Conservation (phyloP, 2,888 invertebrate species). For the Drosophila prostipennis region DNA sequence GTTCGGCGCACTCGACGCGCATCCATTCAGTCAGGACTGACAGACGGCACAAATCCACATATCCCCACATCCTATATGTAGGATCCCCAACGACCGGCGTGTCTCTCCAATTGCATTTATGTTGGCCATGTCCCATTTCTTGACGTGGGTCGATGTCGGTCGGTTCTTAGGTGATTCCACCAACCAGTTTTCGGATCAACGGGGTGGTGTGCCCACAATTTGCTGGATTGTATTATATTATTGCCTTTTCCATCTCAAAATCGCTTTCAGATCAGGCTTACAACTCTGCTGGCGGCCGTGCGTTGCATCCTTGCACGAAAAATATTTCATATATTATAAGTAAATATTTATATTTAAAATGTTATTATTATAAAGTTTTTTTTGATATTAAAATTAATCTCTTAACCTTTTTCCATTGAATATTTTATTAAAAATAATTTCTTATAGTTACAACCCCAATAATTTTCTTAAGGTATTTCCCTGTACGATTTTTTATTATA, state of each 20-base stretch:
- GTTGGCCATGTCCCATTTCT: conserved; percentile 52
- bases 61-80: conserved; percentile 28
- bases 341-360: too few species aligned
- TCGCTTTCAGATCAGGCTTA: conserved; percentile 4
- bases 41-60: conserved; percentile 52
- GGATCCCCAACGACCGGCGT: conserved; percentile 33
- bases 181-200: conserved; percentile 46
- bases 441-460: too few species aligned
- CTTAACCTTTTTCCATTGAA: too few species aligned
- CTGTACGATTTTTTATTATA: too few species aligned
- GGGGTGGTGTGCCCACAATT: conserved; percentile 17
- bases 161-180: conserved; percentile 34
- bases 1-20: conserved; percentile 46
- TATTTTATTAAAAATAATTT: too few species aligned
- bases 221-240: conserved; percentile 31
- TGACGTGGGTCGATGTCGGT: conserved; percentile 70
- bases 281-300: background rate
- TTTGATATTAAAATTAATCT: too few species aligned
- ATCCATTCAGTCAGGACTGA: conserved; percentile 51
- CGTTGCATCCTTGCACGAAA: background rate
- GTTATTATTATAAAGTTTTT: too few species aligned
- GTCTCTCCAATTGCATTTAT: conserved; percentile 56
- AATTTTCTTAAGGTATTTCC: too few species aligned
- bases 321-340: background rate
- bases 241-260: conserved; percentile 18